Base-by-base conservation (phyloP, 2,113 vertebrate genomes). In the Martes martes region DNA sequence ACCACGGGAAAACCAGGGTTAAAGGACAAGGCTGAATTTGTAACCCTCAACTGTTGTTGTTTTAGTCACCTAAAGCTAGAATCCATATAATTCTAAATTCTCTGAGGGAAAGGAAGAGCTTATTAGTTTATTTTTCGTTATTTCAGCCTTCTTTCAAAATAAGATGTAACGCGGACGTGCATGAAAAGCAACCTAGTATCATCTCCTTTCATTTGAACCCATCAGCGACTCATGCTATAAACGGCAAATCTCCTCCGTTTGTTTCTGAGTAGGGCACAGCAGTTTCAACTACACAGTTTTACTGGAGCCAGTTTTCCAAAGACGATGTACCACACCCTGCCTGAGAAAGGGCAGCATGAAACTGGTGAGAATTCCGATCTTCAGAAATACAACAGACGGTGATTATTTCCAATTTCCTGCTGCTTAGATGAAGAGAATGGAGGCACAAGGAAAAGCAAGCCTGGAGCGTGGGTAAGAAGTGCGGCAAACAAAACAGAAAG, bases 81-180 rank as follows among this genome's bases (percentile, higher is more conserved):
- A 88, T n/a, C n/a, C 7, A 78, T 23, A 45, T 26, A 52, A 82
- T 94, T 96, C 50, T 91, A 91, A 95, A 57, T 95, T 88, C 90
- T 96, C 83, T 36, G 24, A 15, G 80, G 73, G 9, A 3, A 47
- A 57, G 65, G 59, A 78, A 92, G 26, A 79, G 39, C 6, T 80
- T 69, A 84, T 21, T 55, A 24, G 33, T 59, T 89, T 96, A 55
- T 90, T 87, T 83, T 65, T 73, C 55, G 45, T 92, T 96, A 23
- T 65, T 82, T 74, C 73, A 21, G 42, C 45, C 59, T 67, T 61
- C 91, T 91, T 94, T 94, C 59, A 91, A 96, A 96, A 65, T 83
- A 59, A 67, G 63, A 42, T 23, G 24, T 26, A 74, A 92, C 45
- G 47, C 1, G 16, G 57, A 74, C 16, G 10, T 82, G 82, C 52